Evolutionary conservation across 2,113 vertebrate genomes (phyloP), one percentile per base, ranked within the genome.

Genomic region (Catharus minimus): DNA sequence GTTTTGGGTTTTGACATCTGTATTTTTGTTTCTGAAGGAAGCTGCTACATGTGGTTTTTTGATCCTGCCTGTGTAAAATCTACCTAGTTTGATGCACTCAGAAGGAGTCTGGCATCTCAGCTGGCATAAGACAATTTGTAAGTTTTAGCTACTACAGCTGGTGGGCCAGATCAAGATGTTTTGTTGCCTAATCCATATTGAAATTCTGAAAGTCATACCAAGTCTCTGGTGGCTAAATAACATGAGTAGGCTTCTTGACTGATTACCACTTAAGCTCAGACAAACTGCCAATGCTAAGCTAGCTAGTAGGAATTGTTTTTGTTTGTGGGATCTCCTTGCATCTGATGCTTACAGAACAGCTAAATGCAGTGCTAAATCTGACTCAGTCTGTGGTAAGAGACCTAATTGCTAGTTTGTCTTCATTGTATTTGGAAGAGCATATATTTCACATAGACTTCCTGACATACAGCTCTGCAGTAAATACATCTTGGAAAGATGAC

Each of bases 401-500:
- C 14, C 17, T 67, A 22, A 56, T 11, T 55, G 13, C 39, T 88
- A 49, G 8, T 36, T 79, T 27, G 2, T 86, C 15, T 64, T 82
- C 5, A 2, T 5, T 72, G 27, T 18, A 11, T 56, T 61, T 92
- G 53, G 17, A 68, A 78, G 23, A 17, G 38, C 30, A 38, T 14
- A 3, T 52, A 12, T 68, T 90, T 36, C 1, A 0, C 3, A 0
- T 3, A 56, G 39, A 3, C 16, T 49, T 49, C 17, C 14, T 79
- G 44, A 20, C 2, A 0, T 41, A n/a, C 3, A 44, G 19, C 15
- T 89, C 13, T 82, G 28, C 10, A 55, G n/a, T 68, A 65, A n/a
- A 14, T 56, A 15, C 13, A 18, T 12, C 3, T 75, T 67, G 15
- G n/a, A 46, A 83, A 53, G n/a, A 12, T 23, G 20, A 32, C 26